phyloP scores from a whole-genome alignment of 2,888 invertebrate species.

The Idaea aversata region DNA sequence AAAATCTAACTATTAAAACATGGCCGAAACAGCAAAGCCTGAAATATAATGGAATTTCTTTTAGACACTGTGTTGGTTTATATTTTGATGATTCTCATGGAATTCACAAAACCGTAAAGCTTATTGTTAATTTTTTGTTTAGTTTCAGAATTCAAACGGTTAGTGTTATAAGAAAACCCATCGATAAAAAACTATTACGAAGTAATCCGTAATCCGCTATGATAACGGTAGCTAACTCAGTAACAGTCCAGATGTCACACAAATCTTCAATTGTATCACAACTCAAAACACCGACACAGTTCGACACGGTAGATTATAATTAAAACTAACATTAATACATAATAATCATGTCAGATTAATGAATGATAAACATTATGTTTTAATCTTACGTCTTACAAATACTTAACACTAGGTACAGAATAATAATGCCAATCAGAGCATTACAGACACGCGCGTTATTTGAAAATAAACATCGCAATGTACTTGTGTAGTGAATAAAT shows the following conservation, averaged over 20 bases:
- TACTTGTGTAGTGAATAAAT: not conserved
- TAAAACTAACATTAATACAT: slow-evolving; percentile 6
- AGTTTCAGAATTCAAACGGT: not conserved
- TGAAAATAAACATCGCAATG: not conserved
- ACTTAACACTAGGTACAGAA: not conserved
- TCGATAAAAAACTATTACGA: not conserved
- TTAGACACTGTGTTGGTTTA: not conserved
- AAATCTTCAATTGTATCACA: not conserved
- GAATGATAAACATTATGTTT: not conserved
- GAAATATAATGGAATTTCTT: not conserved
- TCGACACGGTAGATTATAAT: not conserved
- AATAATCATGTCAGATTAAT: not conserved
- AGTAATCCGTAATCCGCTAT: not conserved
- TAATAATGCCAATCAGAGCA: not conserved
- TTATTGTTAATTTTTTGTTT: too few species aligned
- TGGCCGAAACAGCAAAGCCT: too few species aligned
- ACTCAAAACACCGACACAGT: not conserved
- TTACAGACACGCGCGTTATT: not conserved
- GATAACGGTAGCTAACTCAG: not conserved
- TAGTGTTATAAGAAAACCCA: not conserved
- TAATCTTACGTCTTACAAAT: not conserved
- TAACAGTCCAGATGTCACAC: not conserved
- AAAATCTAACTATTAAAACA: too few species aligned
- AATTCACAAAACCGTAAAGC: too few species aligned
- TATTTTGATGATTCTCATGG: too few species aligned